Evolutionary conservation across 1,140 invertebrate species (phyloP), one percentile per base, ranked within the genome.

Genomic region (Bombus polaris): DNA sequence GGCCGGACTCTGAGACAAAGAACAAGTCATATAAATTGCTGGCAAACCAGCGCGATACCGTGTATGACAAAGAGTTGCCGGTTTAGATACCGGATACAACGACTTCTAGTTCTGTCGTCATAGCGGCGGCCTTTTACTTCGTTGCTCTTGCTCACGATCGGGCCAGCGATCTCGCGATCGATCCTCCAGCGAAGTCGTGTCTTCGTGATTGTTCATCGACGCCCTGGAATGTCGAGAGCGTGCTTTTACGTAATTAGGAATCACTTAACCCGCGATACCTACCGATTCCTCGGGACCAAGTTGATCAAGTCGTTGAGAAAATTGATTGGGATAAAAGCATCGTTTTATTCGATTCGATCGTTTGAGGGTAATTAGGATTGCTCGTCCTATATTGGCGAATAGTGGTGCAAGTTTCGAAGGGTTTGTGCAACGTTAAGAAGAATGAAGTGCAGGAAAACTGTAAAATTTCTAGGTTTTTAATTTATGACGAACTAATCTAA

Each of bases 131-230:
- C 62, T n/a, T 32, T 65, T 53, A 35, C 22, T 47, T 44, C 32
- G 25, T 39, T 32, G 22, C 47, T 59, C 59, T 68, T 39, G 28
- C 35, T 83, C 39, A 62, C 74, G 73, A 76, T 83, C 73, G n/a
- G 0, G 10, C 3, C 18, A 18, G 53, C 5, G 47, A 53, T 76
- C 35, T 42, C 1, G 13, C 32, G 73, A 71, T 84, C 76, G 47
- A 59, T 65, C 39, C 72, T 15, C 28, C 12, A 3, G 15, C 39
- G n/a, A 10, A 81, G 22, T 81, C 83, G 68, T 80, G 83, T 79
- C 83, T 62, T 84, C 83, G 83, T 84, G 66, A 79, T 72, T 68
- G 83, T 79, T 62, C 82, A 72, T 77, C 75, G 76, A 84, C 83
- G 75, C 47, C 15, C 66, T 37, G 76, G 75, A 79, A 84, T 79